These are phyloP conservation scores for Spheniscus humboldti DNA, from an alignment of 2,797 vertebrate genomes.

Conservation along the genomic window DNA sequence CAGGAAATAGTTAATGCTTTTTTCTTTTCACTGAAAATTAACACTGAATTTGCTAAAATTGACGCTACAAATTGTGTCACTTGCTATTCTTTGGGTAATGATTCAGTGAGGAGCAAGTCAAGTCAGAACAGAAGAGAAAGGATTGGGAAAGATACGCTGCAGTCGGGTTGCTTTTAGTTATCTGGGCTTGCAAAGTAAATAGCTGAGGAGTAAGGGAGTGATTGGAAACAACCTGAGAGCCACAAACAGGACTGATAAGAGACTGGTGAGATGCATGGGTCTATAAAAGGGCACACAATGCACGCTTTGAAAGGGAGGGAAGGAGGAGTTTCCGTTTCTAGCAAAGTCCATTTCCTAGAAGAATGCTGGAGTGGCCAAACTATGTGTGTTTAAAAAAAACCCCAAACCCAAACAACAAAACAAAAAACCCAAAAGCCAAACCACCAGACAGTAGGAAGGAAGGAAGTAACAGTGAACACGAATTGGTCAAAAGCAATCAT, in stretches of 20 bases:
- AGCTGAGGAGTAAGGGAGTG: neutral
- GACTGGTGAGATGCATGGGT: neutral
- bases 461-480: neutral
- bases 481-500: neutral
- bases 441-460: neutral
- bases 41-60: neutral
- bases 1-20: neutral
- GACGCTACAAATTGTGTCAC: neutral
- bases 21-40: neutral
- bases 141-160: neutral
- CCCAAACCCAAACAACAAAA: no score
- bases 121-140: neutral
- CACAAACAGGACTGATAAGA: neutral
- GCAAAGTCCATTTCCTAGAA: neutral
- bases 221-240: neutral
- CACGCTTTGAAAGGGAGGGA: neutral
- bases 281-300: neutral
- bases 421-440: neutral
- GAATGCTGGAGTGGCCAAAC: neutral
- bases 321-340: neutral
- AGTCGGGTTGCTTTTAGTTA: neutral
- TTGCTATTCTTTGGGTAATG: neutral
- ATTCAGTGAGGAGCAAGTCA: neutral
- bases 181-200: neutral
- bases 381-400: accelerated